A percentile compares a stretch with the other conserved stretches of the same genome.
phyloP scores from a whole-genome alignment of 2,888 invertebrate genomes.

The Acanthococcus lagerstroemiae region DNA sequence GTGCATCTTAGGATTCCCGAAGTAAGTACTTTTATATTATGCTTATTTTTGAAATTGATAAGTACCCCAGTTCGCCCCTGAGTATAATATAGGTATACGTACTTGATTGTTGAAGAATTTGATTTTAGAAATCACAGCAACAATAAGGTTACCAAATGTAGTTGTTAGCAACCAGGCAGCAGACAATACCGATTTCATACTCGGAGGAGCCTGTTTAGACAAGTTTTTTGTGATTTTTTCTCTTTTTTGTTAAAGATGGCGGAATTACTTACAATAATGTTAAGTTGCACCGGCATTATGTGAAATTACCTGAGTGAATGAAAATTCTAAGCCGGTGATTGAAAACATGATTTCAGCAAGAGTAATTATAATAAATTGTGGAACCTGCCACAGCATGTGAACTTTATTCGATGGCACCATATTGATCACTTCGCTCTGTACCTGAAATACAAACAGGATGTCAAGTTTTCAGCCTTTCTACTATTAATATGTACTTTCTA shows the following conservation, averaged over 20 bases:
- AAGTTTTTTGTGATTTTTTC: no score
- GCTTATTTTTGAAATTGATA: no score
- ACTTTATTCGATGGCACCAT: constrained; percentile 55
- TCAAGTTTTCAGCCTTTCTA: no score
- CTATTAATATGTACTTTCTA: no score
- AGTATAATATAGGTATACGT: no score
- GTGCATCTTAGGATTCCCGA: no score
- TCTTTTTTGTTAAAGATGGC: no score
- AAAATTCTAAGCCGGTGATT: constrained; percentile 89
- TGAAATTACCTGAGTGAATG: constrained; percentile 75
- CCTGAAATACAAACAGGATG: no score
- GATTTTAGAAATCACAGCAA: constrained; percentile 70
- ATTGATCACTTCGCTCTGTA: constrained; percentile 40
- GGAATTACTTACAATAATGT: no score
- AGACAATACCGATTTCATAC: constrained; percentile 90
- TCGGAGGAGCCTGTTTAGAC: constrained; percentile 60
- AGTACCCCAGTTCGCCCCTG: no score
- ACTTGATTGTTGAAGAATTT: constrained; percentile 25
- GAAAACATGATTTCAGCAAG: constrained; percentile 93
- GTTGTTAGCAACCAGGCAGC: constrained; percentile 90
- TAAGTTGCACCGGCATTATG: no score
- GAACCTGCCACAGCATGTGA: constrained; percentile 75
- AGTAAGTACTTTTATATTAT: no score
- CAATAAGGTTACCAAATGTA: constrained; percentile 86
- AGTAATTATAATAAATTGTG: constrained; percentile 87